Percentiles rank a stretch among this genome's conserved stretches.
Conservation (phyloP, 1,140 invertebrate species). For the fruit fly (Drosophila melanogaster) region Release_6_plus_ISO1_MT NC_004354.4:14628001-14628500, state of each 20-base stretch:
- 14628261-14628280: slow-evolving; percentile 47
- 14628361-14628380: not conserved
- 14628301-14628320: slow-evolving; percentile 14
- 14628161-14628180: slow-evolving; percentile 38
- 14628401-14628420: slow-evolving; percentile 14
- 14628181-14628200: slow-evolving; percentile 48
- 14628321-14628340: slow-evolving; percentile 58
- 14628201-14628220: slow-evolving; percentile 14
- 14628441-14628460: slow-evolving; percentile 21
- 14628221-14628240: slow-evolving; percentile 55
- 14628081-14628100: slow-evolving; percentile 72
- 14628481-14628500: slow-evolving; percentile 23
- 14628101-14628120: slow-evolving; percentile 9
- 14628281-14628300: slow-evolving; percentile 55
- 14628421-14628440: slow-evolving; percentile 37
- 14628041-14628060: slow-evolving; percentile 63
- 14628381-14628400: slow-evolving; percentile 1
- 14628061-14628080: slow-evolving; percentile 74
- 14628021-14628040: slow-evolving; percentile 79
- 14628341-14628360: not conserved
- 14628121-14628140: not conserved
- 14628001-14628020: slow-evolving; percentile 45
- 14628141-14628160: not conserved
- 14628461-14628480: not conserved
- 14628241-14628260: slow-evolving; percentile 34